Base-by-base conservation (phyloP, 2,797 vertebrate genomes). In the Halcyon badia region DNA sequence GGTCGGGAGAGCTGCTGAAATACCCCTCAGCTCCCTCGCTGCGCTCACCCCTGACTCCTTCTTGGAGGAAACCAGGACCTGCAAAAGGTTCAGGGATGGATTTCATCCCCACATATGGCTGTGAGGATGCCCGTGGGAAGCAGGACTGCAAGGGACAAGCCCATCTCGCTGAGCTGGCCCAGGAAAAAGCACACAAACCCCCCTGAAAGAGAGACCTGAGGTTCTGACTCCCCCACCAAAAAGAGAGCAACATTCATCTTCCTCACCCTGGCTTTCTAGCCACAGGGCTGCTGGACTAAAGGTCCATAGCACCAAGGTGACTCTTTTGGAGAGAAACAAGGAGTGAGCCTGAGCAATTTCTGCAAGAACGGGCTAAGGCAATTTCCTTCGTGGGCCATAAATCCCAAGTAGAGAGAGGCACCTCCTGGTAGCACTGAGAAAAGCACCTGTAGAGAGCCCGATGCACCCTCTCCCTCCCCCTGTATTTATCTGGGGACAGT, bases 361-460 rank as follows among this genome's bases (percentile, higher is more conserved):
- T 87, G 48, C 35, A 54, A 71, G 37, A 46, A 89, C 77, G 39
- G 46, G 56, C 75, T 35, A 12, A 3, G 1, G 81, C 35, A 21
- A 48, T 80, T 94, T 92, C 41, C 52, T 94, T 81, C 26, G 1
- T 69, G 78, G 92, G 78, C 75, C 89, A 85, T 89, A 94, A 94
- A 96, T 94, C 92, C 94, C 92, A 95, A 96, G 96, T 80, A 97
- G 96, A 97, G 96, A 96, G 96, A 97, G 96, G 94, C 96, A 96
- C 96, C 96, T 97, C 94, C 96, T 97, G 96, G 96, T 44, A 96
- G 96, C 82, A 85, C 87, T 85, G 96, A 96, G 96, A 96, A 97
- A 97, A 96, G 96, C 96, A 96, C 91, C 91, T 95, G 57, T 21
- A 37, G 11, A 58, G 79, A 61, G 44, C 41, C 41, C 0, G 1